Base-by-base conservation (phyloP, 2,888 invertebrate species). In the Erannis defoliaria region DNA sequence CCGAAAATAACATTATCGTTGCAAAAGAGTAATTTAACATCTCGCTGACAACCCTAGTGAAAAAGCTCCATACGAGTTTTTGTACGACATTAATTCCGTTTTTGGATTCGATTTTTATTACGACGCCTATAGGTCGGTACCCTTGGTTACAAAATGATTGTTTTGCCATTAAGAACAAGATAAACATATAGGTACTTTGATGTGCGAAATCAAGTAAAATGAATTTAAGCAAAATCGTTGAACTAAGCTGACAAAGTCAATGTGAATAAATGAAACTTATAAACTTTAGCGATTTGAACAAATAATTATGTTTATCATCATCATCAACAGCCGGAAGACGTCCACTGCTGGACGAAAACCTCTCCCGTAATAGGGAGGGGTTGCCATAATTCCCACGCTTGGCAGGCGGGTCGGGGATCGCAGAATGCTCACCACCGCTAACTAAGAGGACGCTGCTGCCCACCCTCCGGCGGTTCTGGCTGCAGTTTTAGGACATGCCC, bases 91-190 rank as follows among this genome's bases (percentile, higher is more conserved):
- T 53, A 4, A 19, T 16, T 45, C 23, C 26, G 16, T 54, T 37
- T 54, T 54, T 31, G 31, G 19, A 21, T 33, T 9, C 3, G 12
- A 31, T 9, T 16, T 14, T 12, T 40, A 51, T 42, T 29, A 33
- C 12, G 12, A 26, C 40, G 5, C 29, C 1, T 50, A 50, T 40
- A 51, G 23, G 29, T 29, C n/a, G 37, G 21, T 37, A 14, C 35
- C 53, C 53, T 54, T 43, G 53, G 54, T 16, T 18, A 5, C 23
- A 14, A 53, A 42, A 31, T 21, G 26, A 26, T 21, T 21, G 49
- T 14, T 21, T 33, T 23, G 23, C 16, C 35, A 45, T 43, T 35
- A 23, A 33, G 14, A 33, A 14, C 31, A 21, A 33, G 42, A 43
- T 29, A 14, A 19, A 35, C 6, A n/a, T 26, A 4, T 4, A 26